Evolutionary conservation across 1,140 invertebrate genomes (phyloP).

Genomic region (Fopius arisanus): DNA sequence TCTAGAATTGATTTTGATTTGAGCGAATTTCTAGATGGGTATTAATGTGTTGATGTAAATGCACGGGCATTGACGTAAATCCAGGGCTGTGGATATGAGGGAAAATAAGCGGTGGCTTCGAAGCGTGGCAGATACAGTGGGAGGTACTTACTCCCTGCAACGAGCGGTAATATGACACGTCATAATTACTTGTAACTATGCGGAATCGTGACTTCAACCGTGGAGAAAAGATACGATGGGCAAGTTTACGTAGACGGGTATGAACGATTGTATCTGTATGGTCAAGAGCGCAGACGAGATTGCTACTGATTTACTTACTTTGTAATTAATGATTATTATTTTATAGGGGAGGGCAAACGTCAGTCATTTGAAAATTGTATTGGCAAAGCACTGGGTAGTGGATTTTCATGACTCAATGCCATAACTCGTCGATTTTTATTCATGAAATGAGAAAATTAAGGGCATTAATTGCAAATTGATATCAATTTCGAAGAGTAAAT

Average conservation of each 20-base stretch:
- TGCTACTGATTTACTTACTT: neutral
- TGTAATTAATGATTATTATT: neutral
- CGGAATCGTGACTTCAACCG: slow-evolving; percentile 35
- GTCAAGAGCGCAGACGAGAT: too few relatives aligned
- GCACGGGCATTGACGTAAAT: slow-evolving; percentile 32
- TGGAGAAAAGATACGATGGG: neutral
- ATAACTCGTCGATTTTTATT: too few relatives aligned
- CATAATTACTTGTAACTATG: slow-evolving; percentile 46
- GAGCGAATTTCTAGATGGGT: neutral
- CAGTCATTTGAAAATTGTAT: neutral
- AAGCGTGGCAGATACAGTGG: slow-evolving; percentile 39
- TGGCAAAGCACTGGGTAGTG: too few relatives aligned
- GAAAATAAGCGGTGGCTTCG: slow-evolving; percentile 42
- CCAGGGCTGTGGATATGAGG: neutral
- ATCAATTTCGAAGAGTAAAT: neutral
- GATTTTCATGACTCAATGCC: too few relatives aligned
- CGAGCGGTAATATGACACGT: slow-evolving; percentile 40
- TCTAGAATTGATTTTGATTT: too few relatives aligned
- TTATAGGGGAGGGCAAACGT: too few relatives aligned
- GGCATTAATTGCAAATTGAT: neutral
- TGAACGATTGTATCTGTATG: neutral
- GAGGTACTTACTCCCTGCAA: slow-evolving; percentile 16
- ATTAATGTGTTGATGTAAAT: neutral
- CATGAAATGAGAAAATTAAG: too few relatives aligned
- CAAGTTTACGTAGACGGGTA: neutral